Base-by-base conservation (phyloP, 2,888 invertebrate genomes). In the Limnephilus lunatus region DNA sequence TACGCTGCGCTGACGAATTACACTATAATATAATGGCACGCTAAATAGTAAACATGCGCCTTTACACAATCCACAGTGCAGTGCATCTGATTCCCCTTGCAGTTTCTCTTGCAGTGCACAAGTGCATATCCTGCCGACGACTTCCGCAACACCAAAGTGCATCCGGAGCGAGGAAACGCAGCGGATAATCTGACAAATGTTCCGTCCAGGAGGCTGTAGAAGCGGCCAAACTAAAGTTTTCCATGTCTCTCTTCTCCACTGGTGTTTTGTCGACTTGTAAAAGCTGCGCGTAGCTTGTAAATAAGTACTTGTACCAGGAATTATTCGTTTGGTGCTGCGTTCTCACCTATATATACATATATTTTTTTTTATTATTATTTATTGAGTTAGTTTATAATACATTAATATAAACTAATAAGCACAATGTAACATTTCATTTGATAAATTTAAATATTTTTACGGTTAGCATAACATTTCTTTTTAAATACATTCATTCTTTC, bases 151-250 rank as follows among this genome's bases (percentile, higher is more conserved):
- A 48, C 83, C 31, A 53, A 53, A 87, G 48, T 53, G 87, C 87
- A 48, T 87, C 87, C 87, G 53, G 14, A 9, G 53, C 19, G 12
- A 87, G 53, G 48, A 87, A 87, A 53, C 31, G 31, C 86, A 87
- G 48, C 86, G 31, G 53, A 87, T 87, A 87, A 87, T 87, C 87
- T 19, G 32, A 87, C 87, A 87, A 87, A 87, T 87, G 87, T 87
- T 44, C 53, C 32, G 53, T 87, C 87, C 87, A 83, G 35, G 32
- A 30, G 82, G 19, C 82, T 68, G 25, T n/a, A 25, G 9, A 25
- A 68, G 68, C 82, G 31, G 7, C 31, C 31, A 82, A 82, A 82
- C 82, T 82, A 15, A 15, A 82, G 31, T 32, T 15, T 32, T 1
- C 82, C 11, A 44, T 12, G 82, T 14, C 7, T 32, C 82, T 31